Base-by-base conservation (phyloP, 2,113 vertebrate genomes). In the Salvelinus namaycush region DNA sequence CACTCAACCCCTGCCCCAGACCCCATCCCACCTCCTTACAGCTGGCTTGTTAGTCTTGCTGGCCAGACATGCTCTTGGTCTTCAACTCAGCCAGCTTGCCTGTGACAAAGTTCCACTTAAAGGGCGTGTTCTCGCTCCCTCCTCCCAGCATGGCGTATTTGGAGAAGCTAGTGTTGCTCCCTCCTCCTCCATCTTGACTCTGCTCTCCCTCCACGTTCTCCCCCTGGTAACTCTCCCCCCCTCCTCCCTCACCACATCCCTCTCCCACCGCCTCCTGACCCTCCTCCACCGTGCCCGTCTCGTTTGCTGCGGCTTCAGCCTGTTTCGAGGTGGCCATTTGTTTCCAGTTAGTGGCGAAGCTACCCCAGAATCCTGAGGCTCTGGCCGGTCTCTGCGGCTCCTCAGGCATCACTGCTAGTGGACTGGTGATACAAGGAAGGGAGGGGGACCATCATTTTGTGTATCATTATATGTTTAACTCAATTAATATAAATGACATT, bases 71-170 rank as follows among this genome's bases (percentile, higher is more conserved):
- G 14, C 65, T 94, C 92, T 95, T 98, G 88, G 91, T 93, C 85
- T 95, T 95, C 83, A 99, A 90, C 84, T 99, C 97, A 0, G 96
- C 97, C 87, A 99, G 83, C 79, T 98, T 99, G 89, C 91, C 90
- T 24, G 95, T 96, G 81, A 99, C 94, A 94, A 99, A 98, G 90
- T 96, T 95, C 97, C 97, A 99, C 90, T 90, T 97, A 90, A 97
- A 97, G 79, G 93, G 83, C 0, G 93, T 72, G 0, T 94, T 94
- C 16, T 94, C 91, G 26, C 92, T 89, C 6, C 86, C 84, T 0
- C 86, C 88, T 0, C 95, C 96, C 84, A 90, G 88, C 0, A 92
- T 87, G 31, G 89, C 82, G 3, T 88, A 94, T 73, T 93, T 76
- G 16, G 83, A 80, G 70, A 90, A 80, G 87, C 88, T 89, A 3